A percentile compares a stretch with the other conserved stretches of the same genome.
Evolutionary conservation across 2,888 invertebrate species (phyloP).

Genomic region (Caenorhabditis sp.): DNA sequence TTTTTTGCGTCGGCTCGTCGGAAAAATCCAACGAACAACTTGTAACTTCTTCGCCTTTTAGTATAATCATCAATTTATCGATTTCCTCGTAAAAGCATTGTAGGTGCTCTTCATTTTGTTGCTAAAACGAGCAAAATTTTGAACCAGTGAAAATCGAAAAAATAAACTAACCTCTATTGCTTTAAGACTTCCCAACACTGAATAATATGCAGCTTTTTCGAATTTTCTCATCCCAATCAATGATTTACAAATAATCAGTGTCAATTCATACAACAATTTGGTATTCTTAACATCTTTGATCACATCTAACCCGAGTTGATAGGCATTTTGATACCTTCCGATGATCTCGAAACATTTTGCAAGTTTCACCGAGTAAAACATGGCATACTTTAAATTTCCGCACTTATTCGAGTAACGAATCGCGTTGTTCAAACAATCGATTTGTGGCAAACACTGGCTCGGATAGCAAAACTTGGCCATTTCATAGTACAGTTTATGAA

Average conservation of each 20-base stretch:
- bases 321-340: background rate
- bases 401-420: background rate
- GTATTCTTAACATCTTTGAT: background rate
- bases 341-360: background rate
- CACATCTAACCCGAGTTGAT: background rate
- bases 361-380: background rate
- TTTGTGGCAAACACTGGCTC: background rate
- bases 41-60: background rate
- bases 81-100: background rate
- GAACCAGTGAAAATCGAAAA: too few species aligned
- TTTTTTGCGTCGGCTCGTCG: background rate
- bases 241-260: background rate
- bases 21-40: background rate
- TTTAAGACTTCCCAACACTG: background rate
- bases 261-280: background rate
- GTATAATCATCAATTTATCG: background rate
- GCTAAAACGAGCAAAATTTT: background rate
- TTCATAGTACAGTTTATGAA: background rate
- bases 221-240: background rate
- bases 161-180: background rate
- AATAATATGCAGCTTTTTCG: background rate
- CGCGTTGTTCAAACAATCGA: background rate
- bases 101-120: background rate
- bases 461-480: background rate
- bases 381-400: background rate